Percentiles rank a stretch among this genome's conserved stretches.
Evolutionary conservation across 2,888 invertebrate genomes (phyloP).

Genomic region (Caenorhabditis sinica): DNA sequence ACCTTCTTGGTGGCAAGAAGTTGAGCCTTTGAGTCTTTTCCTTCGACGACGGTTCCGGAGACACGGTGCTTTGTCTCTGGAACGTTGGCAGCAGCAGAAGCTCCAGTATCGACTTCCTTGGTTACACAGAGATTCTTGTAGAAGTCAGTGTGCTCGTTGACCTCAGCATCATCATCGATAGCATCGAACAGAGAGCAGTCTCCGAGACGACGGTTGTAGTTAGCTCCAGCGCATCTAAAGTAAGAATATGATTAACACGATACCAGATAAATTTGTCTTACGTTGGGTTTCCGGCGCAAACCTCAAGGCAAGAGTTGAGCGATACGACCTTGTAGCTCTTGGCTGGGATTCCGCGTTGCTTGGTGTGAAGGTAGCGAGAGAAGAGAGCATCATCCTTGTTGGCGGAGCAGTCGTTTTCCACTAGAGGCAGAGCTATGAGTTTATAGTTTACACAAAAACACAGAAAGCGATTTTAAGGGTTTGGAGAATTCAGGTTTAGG

Average conservation of each 20-base stretch:
- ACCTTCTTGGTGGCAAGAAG: slow-evolving; percentile 71
- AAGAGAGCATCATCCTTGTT: slow-evolving; percentile 80
- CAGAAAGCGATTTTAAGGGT: slow-evolving; percentile 38
- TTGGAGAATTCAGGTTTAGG: slow-evolving; percentile 19
- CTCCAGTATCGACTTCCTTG: slow-evolving; percentile 80
- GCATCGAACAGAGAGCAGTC: slow-evolving; percentile 81
- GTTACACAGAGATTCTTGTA: slow-evolving; percentile 83
- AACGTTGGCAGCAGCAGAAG: slow-evolving; percentile 81
- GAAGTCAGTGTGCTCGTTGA: slow-evolving; percentile 82
- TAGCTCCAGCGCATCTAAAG: slow-evolving; percentile 81
- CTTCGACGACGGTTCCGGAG: slow-evolving; percentile 71
- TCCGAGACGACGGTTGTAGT: slow-evolving; percentile 83
- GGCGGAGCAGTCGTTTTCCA: slow-evolving; percentile 77
- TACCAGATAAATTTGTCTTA: slow-evolving; percentile 16
- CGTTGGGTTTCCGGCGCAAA: slow-evolving; percentile 79
- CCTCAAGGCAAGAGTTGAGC: slow-evolving; percentile 81
- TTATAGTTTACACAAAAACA: slow-evolving; percentile 49
- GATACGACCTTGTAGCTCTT: slow-evolving; percentile 79
- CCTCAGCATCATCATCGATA: slow-evolving; percentile 77
- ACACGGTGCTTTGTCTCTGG: slow-evolving; percentile 75
- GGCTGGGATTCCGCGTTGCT: slow-evolving; percentile 79
- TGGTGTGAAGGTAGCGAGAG: slow-evolving; percentile 82
- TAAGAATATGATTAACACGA: not conserved
- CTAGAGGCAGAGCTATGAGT: slow-evolving; percentile 75
- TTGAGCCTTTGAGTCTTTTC: slow-evolving; percentile 67